Conservation (phyloP, 2,888 invertebrate genomes). For the Microctonus brassicae region DNA sequence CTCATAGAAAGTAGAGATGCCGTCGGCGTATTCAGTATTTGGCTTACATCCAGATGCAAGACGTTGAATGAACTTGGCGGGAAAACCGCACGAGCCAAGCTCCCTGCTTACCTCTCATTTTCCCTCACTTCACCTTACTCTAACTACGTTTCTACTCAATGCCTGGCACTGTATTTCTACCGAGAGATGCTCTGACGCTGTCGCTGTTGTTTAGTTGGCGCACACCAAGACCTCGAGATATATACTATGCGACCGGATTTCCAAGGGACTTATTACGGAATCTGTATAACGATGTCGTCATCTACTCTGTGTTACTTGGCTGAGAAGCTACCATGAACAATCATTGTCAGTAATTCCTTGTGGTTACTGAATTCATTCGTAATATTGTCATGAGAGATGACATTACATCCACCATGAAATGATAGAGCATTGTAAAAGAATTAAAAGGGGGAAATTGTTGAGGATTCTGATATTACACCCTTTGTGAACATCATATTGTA, state of each 20-base stretch:
- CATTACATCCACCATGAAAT: neutral
- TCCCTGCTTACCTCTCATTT: neutral
- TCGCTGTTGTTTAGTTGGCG: conserved; percentile 29
- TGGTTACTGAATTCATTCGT: conserved; percentile 14
- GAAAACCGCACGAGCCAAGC: conserved; percentile 55
- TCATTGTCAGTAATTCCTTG: conserved; percentile 15
- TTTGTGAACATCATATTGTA: neutral
- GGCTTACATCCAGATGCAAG: conserved; percentile 65
- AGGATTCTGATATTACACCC: conserved; percentile 17
- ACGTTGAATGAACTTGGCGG: conserved; percentile 67
- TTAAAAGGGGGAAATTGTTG: conserved; percentile 6
- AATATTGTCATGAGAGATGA: conserved; percentile 1
- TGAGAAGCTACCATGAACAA: conserved; percentile 20
- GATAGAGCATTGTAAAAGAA: conserved; percentile 2
- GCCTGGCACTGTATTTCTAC: conserved; percentile 15
- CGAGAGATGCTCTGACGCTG: conserved; percentile 28
- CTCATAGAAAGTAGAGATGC: conserved; percentile 37
- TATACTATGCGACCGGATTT: conserved; percentile 33
- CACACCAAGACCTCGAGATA: conserved; percentile 27
- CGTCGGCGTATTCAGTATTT: conserved; percentile 59
- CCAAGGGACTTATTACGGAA: conserved; percentile 37
- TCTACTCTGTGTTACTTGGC: conserved; percentile 4
- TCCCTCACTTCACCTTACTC: neutral
- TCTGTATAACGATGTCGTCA: conserved; percentile 26
- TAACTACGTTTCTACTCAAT: conserved; percentile 3